Conservation (phyloP, 1,140 invertebrate species). For the Caerostris extrusa region DNA sequence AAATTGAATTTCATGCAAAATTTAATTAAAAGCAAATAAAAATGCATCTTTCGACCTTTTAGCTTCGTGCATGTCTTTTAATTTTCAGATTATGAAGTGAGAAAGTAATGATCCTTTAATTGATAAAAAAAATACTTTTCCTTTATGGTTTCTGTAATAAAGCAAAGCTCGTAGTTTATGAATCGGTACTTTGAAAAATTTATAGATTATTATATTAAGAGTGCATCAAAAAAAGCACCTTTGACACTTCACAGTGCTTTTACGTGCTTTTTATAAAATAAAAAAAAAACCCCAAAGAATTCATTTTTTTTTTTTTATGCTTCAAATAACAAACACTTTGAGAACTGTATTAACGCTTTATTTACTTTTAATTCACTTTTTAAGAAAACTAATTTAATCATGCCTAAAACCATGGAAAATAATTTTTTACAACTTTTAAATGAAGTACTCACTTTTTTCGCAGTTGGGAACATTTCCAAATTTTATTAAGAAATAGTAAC, state of each 20-base stretch:
- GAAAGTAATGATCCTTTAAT: neutral
- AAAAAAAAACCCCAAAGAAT: neutral
- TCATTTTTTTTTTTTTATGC: neutral
- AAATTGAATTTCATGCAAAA: no score
- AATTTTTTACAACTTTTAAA: neutral
- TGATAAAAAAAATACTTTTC: neutral
- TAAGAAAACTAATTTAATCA: conserved; percentile 5
- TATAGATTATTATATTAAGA: neutral
- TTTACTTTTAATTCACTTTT: conserved; percentile 33
- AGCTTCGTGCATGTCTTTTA: no score
- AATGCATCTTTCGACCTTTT: no score
- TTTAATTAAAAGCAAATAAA: no score
- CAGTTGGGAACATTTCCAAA: neutral
- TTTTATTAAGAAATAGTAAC: neutral
- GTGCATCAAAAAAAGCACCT: neutral
- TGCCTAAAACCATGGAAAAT: neutral
- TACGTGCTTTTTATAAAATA: neutral
- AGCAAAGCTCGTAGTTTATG: neutral
- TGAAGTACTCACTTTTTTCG: neutral
- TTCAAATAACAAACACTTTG: neutral
- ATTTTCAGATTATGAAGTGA: neutral
- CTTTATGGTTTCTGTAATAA: neutral
- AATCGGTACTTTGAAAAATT: neutral
- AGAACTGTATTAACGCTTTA: conserved; percentile 5
- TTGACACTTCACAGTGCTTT: neutral